Conservation (phyloP, 2,113 vertebrate species). For the Diphyllodes magnificus region DNA sequence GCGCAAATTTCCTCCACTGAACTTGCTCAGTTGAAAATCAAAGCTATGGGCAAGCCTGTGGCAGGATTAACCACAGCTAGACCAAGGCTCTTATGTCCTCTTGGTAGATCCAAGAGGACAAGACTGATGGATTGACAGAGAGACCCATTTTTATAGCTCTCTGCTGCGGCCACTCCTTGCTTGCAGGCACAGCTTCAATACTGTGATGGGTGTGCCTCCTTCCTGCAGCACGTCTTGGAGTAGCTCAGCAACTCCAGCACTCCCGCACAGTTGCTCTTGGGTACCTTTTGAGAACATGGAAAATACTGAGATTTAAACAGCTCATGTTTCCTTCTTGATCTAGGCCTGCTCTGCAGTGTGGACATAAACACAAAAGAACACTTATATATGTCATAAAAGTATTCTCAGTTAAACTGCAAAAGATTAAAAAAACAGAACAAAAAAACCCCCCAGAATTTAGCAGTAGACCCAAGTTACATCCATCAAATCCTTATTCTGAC, state of each 20-base stretch:
- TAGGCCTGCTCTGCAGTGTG: background rate
- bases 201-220: rapidly evolving
- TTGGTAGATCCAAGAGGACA: background rate
- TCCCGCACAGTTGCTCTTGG: background rate
- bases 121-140: background rate
- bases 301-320: background rate
- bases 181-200: background rate
- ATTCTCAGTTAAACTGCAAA: background rate
- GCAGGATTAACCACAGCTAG: background rate
- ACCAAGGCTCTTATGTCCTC: background rate
- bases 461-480: background rate
- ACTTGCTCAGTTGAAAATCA: background rate
- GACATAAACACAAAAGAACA: background rate
- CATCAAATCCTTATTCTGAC: background rate
- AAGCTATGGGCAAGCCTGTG: background rate
- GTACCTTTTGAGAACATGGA: background rate
- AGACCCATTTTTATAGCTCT: background rate
- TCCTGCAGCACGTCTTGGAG: background rate
- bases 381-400: background rate
- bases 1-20: background rate
- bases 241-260: background rate
- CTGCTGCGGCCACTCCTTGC: background rate
- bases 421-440: background rate
- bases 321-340: background rate
- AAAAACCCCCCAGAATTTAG: rapidly evolving